Base-by-base conservation (phyloP, 2,888 invertebrate genomes). In the Dorcus hopei region DNA sequence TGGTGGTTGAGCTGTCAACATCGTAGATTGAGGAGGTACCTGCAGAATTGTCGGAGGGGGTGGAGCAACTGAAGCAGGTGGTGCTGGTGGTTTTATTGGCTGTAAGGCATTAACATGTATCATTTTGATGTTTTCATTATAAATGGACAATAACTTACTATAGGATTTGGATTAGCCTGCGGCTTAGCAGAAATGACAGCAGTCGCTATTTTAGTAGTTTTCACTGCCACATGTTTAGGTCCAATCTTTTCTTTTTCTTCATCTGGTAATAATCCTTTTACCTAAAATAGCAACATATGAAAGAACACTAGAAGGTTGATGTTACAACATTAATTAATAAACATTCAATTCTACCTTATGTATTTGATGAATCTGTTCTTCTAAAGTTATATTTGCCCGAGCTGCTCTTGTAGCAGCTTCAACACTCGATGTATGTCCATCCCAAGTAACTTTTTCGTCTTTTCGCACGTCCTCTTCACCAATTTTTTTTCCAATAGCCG, bases 191-290 rank as follows among this genome's bases (percentile, higher is more conserved):
- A 76, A 40, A 79, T 70, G 69, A 80, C 66, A 63, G 82, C 76
- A 3, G 77, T 71, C 38, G 74, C 73, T 42, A 56, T 65, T 59
- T 71, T 72, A 6, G 75, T 75, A 8, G 72, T 76, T n/a, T 73
- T 74, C 53, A 74, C 77, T 5, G 67, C 65, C 8, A 88, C 90
- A 2, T 91, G 91, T 79, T 90, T 93, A 0, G 96, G 97, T 0
- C 97, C 97, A 68, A 97, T 97, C 79, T 95, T 96, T 74, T 97
- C 97, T 72, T 97, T 97, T 75, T 96, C 95, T 74, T 96, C 95
- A 74, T 97, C 97, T 0, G 95, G 94, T 61, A 97, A 80, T 4
- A 97, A 82, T 2, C 97, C 97, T 78, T 97, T 96, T 1, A 93
- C 77, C 75, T 74, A 61, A 23, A 43, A 43, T 52, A 19, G 3